Base-by-base conservation (phyloP, 2,113 vertebrate genomes). In the Picathartes gymnocephalus region DNA sequence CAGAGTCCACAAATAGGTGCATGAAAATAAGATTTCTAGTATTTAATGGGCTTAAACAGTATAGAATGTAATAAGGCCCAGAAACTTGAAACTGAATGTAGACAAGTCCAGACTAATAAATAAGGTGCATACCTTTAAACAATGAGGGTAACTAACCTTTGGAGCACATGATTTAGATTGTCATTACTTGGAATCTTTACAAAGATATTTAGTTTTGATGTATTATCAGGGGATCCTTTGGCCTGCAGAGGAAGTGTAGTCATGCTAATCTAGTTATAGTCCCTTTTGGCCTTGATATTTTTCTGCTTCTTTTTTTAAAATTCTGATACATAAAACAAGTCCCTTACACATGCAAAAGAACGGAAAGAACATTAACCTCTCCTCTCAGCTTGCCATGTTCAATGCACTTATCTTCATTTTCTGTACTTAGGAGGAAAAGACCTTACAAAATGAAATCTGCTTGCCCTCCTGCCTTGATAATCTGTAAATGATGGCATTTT, bases 101-200 rank as follows among this genome's bases (percentile, higher is more conserved):
- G 51, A 60, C 50, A 91, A 84, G 89, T 76, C 47, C 37, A 78
- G 44, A 47, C 73, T 78, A 81, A 86, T 56, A 91, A 81, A 64
- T 84, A 87, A 74, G 20, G 28, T 58, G 39, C 20, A 11, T 84
- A 44, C 69, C 35, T 81, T 78, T 88, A 53, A 91, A 74, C 44
- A 62, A 27, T n/a, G 37, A 78, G 28, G n/a, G 15, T 84, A 76
- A 28, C 27, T 93, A 66, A 83, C 68, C 64, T 70, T 83, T 54
- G 30, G 56, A 93, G 65, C 15, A 66, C 15, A 50, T 61, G 40
- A 92, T 62, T 78, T 88, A 91, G 17, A 22, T 62, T 81, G 57
- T 71, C n/a, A 30, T 86, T 88, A 78, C 68, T 86, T 86, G 76
- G 54, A 82, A 88, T 95, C 22, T 86, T 95, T 86, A 92, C 80